phyloP scores from a whole-genome alignment of 2,888 invertebrate genomes.

The Callyntrura sp. region DNA sequence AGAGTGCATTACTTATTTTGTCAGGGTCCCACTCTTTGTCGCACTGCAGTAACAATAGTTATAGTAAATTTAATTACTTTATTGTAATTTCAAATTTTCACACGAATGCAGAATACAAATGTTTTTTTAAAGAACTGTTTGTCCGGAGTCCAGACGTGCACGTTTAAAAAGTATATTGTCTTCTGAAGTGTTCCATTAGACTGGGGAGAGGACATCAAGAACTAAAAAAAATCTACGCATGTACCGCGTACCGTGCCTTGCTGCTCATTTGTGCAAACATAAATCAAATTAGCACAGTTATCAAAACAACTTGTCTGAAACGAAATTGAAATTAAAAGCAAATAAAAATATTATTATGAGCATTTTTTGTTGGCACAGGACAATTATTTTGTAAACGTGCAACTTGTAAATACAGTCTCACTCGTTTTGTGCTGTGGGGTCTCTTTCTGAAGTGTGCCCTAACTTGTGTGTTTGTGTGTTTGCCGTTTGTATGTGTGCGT shows the following conservation, averaged over 20 bases:
- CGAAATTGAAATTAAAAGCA: slow-evolving; percentile 8
- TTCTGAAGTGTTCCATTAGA: too few species aligned
- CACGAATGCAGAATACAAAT: too few species aligned
- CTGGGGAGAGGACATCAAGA: too few species aligned
- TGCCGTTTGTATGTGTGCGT: background rate
- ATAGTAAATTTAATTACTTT: background rate
- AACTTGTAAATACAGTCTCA: background rate
- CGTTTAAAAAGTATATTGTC: too few species aligned
- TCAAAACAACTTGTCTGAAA: slow-evolving; percentile 37
- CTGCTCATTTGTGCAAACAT: too few species aligned
- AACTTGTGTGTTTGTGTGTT: too few species aligned
- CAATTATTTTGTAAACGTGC: slow-evolving; percentile 17
- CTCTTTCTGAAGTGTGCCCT: background rate
- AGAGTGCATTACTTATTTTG: background rate
- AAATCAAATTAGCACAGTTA: slow-evolving; percentile 39
- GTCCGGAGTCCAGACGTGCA: background rate
- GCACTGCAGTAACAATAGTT: background rate
- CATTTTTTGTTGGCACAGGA: slow-evolving; percentile 26
- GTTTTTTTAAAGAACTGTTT: too few species aligned
- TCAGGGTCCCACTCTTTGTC: background rate
- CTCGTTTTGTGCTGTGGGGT: slow-evolving; percentile 23
- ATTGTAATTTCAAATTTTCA: too few species aligned
- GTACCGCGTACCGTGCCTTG: too few species aligned
- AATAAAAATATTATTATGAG: background rate
- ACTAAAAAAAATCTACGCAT: too few species aligned